Conservation (phyloP, 2,113 vertebrate species). For the Mus spicilegus region DNA sequence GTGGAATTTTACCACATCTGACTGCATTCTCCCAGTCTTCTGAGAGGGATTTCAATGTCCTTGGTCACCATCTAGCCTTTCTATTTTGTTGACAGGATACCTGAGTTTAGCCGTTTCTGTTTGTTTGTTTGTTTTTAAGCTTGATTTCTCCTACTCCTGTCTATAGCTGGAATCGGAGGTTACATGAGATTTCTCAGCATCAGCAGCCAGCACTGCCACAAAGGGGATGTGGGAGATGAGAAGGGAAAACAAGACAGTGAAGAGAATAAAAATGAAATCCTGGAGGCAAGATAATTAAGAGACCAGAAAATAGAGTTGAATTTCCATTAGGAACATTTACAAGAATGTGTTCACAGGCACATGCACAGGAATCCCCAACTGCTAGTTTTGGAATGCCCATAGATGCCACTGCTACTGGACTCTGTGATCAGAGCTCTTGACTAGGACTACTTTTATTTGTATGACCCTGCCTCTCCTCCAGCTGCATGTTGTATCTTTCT, state of each 20-base stretch:
- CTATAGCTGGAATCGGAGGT: slow-evolving; percentile 55
- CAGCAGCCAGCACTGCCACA: not conserved
- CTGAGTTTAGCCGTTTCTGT: slow-evolving; percentile 73
- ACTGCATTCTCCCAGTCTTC: slow-evolving; percentile 81
- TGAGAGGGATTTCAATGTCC: slow-evolving; percentile 83
- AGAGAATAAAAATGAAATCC: not conserved
- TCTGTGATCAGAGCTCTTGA: not conserved
- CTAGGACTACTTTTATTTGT: not conserved
- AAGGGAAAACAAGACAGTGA: not conserved
- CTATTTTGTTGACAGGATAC: slow-evolving; percentile 77
- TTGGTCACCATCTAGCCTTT: slow-evolving; percentile 81
- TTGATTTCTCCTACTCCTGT: slow-evolving; percentile 50
- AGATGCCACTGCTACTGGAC: too few relatives aligned
- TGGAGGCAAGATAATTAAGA: not conserved
- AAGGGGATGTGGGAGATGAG: not conserved
- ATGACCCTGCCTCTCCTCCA: not conserved
- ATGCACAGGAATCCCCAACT: not conserved
- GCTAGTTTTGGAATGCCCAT: not conserved
- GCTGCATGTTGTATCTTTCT: not conserved
- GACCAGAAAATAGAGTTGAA: not conserved
- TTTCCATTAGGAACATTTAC: too few relatives aligned
- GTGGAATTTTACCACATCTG: slow-evolving; percentile 86
- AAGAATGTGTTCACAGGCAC: not conserved
- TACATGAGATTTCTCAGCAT: slow-evolving; percentile 49
- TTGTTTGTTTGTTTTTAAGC: slow-evolving; percentile 56